Evolutionary conservation across 1,140 invertebrate species (phyloP).

Genomic region (Triops longicaudatus): DNA sequence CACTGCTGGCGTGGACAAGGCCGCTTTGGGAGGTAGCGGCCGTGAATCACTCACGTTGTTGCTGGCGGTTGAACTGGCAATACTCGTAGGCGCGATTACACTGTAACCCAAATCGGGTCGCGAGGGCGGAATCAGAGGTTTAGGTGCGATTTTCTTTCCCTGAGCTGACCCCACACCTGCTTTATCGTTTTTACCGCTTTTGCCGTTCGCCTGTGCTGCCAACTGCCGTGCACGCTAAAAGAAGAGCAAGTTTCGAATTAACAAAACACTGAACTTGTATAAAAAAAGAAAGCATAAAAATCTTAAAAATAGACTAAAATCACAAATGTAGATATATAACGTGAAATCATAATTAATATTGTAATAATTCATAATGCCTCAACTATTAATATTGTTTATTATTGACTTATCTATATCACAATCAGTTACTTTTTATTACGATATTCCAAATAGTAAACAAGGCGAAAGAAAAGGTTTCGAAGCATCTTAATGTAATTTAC

Average conservation of each 20-base stretch:
- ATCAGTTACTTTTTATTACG: too few species aligned
- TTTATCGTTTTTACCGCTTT: neutral
- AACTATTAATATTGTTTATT: too few species aligned
- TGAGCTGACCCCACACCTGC: neutral
- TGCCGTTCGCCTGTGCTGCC: neutral
- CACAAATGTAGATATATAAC: neutral
- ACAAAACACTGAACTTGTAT: neutral
- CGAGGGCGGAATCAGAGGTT: neutral
- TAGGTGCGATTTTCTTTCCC: neutral
- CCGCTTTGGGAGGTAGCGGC: neutral
- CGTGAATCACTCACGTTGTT: neutral
- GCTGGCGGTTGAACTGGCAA: neutral
- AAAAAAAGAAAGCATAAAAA: neutral
- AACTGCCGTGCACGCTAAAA: neutral
- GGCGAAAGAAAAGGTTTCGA: too few species aligned
- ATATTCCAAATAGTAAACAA: too few species aligned
- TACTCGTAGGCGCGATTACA: slow-evolving; percentile 7
- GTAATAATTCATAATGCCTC: too few species aligned
- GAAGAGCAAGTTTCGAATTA: neutral
- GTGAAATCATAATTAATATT: neutral
- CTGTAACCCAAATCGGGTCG: slow-evolving; percentile 20
- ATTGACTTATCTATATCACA: too few species aligned
- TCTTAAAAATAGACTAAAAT: neutral
- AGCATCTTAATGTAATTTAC: too few species aligned
- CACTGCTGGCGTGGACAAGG: neutral